phyloP scores from a whole-genome alignment of 2,888 invertebrate species.

The Metacarcinus magister region DNA sequence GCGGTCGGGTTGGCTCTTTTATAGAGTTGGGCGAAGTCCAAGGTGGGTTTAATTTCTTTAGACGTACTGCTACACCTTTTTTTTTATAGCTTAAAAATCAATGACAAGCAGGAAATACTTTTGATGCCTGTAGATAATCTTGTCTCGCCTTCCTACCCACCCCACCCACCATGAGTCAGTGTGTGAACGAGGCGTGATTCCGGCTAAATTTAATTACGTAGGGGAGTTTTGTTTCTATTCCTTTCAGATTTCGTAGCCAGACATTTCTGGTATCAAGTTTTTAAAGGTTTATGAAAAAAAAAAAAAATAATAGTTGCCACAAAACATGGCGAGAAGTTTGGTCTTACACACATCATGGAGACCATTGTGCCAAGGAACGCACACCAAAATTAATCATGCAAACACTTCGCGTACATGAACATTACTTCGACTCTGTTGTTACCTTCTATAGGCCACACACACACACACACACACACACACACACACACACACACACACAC shows the following conservation, averaged over 20 bases:
- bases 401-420: not conserved
- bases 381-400: not conserved
- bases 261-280: not conserved
- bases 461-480: not conserved
- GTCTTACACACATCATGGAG: not conserved
- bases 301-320: not conserved
- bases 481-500: slow-evolving; percentile 6
- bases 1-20: not conserved
- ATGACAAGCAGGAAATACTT: not conserved
- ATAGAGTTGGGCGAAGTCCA: not conserved
- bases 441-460: not conserved
- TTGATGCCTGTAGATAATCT: slow-evolving; percentile 1
- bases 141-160: not conserved
- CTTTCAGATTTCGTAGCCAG: not conserved
- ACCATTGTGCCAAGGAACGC: not conserved
- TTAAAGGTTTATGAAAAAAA: not conserved
- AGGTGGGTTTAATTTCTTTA: not conserved
- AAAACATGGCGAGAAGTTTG: not conserved
- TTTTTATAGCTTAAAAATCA: not conserved
- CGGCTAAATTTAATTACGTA: not conserved
- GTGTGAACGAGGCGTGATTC: not conserved
- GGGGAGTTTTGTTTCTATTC: not conserved
- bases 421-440: not conserved
- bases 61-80: not conserved
- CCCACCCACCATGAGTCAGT: not conserved